Base-by-base conservation (phyloP, 2,797 vertebrate genomes). In the Myotis daubentonii region DNA sequence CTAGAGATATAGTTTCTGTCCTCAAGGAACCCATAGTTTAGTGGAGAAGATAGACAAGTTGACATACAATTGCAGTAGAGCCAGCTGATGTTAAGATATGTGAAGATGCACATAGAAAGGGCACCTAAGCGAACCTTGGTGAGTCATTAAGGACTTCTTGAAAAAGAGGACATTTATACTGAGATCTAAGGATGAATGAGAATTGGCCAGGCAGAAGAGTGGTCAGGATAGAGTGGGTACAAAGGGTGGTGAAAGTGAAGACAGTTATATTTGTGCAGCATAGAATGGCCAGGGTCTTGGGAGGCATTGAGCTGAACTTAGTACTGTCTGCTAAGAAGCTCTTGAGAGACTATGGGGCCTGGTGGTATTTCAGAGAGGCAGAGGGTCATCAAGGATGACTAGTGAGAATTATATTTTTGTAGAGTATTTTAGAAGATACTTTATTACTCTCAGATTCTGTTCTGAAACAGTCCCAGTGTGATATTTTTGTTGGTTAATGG, bases 401-500 rank as follows among this genome's bases (percentile, higher is more conserved):
- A 75, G 23, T 20, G 66, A 91, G 79, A 94, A 90, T 30, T 79
- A 7, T 96, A 12, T 51, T 92, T 90, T 93, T 88, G 75, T 86
- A 57, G 60, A 76, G 9, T 92, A 70, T 90, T 87, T 93, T 80
- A 82, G 70, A 91, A 94, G 53, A 47, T 17, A 72, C 25, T 94
- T 94, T 89, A 94, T 90, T 79, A 38, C 74, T 72, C 80, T 94
- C n/a, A 72, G 87, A 72, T 88, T 53, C 36, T 51, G 15, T 91
- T 75, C 85, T 80, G 92, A 94, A 96, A 80, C 82, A 68, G 93
- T 85, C 86, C 95, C 36, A 20, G 30, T 83, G 82, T 92, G 88
- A 41, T 92, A 76, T 30, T 96, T 93, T 49, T 83, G 3, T 76
- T 94, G 30, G 57, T 76, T 92, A 87, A 76, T 66, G 76, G 47